phyloP scores from a whole-genome alignment of 2,797 vertebrate genomes.

The Gadopsis marmoratus region DNA sequence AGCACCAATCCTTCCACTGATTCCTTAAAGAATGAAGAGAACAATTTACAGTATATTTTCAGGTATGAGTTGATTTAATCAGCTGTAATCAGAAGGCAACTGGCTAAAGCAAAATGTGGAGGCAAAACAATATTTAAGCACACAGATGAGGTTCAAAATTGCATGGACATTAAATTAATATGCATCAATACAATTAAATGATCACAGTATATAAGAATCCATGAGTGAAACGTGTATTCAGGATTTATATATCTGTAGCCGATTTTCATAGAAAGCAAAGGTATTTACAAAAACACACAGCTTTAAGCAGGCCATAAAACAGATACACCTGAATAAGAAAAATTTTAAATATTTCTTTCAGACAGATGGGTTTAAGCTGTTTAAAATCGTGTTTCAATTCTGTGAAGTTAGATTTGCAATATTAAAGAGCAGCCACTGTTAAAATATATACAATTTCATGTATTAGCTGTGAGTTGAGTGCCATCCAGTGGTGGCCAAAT shows the following conservation, averaged over 20 bases:
- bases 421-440: constrained; percentile 24
- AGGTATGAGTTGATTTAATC: constrained; percentile 54
- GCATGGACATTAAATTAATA: constrained; percentile 59
- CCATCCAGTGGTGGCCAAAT: constrained; percentile 72
- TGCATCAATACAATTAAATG: constrained; percentile 31
- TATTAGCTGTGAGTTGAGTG: constrained; percentile 50
- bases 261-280: constrained; percentile 32
- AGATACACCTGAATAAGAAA: neutral
- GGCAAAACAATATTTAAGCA: constrained; percentile 9
- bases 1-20: neutral
- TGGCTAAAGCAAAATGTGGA: constrained; percentile 1
- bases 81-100: constrained; percentile 20
- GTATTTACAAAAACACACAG: constrained; percentile 52
- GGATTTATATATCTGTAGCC: constrained; percentile 20
- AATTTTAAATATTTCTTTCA: neutral
- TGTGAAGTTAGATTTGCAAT: constrained; percentile 33
- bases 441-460: constrained; percentile 50
- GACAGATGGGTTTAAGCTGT: constrained; percentile 9
- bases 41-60: neutral
- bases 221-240: constrained; percentile 1
- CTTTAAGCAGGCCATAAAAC: constrained; percentile 8
- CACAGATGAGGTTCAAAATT: constrained; percentile 16
- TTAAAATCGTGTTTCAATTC: constrained; percentile 15
- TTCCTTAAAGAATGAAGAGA: neutral
- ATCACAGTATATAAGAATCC: constrained; percentile 16